Conservation (phyloP, 2,797 vertebrate species). For the Florisuga fusca region DNA sequence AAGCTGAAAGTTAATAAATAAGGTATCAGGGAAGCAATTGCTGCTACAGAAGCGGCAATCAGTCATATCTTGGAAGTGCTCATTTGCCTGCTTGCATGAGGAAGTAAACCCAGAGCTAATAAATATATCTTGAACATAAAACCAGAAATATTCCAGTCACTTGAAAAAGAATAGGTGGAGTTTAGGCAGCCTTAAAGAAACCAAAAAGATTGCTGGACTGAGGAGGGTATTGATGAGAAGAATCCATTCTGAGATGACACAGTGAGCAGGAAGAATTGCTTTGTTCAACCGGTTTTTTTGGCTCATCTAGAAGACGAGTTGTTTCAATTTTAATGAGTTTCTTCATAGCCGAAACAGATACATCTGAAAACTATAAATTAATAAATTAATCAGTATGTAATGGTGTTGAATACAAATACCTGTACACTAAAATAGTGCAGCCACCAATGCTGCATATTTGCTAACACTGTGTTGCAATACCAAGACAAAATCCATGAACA, state of each 20-base stretch:
- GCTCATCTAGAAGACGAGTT: neutral
- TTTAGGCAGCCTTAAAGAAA: neutral
- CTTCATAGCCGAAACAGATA: neutral
- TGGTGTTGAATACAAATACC: neutral
- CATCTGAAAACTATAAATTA: neutral
- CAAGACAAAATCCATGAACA: neutral
- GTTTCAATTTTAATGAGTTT: neutral
- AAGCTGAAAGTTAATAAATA: neutral
- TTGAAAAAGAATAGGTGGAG: neutral
- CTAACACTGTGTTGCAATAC: neutral
- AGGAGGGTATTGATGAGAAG: neutral
- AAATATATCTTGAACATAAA: neutral
- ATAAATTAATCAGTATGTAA: neutral
- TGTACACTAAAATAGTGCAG: neutral
- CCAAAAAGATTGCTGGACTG: neutral
- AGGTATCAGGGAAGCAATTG: neutral
- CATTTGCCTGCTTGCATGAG: neutral
- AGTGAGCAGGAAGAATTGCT: neutral
- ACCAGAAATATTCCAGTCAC: neutral
- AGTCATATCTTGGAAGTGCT: neutral
- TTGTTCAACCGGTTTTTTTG: neutral
- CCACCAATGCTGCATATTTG: neutral
- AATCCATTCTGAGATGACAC: neutral
- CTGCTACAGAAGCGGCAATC: neutral
- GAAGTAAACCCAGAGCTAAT: neutral